A percentile compares a stretch with the other conserved stretches of the same genome.
Evolutionary conservation across 92 coral and sea anemone genomes (phyloP).

Genomic region (Hydrozoanthus gracilis): DNA sequence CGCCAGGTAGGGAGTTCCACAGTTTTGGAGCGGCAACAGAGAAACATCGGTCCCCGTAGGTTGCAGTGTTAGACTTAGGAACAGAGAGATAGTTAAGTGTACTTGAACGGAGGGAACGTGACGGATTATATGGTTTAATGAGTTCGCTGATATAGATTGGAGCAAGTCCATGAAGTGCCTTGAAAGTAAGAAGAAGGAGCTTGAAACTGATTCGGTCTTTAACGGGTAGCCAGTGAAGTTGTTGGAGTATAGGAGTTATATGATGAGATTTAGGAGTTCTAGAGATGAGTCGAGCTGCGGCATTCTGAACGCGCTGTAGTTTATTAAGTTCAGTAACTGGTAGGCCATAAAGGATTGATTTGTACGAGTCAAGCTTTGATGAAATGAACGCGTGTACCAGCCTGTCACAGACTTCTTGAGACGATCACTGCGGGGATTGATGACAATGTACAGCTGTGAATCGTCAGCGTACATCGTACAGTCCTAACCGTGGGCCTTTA

Average conservation of each 20-base stretch:
- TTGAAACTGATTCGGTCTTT: constrained; percentile 48
- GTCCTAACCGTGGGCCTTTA: constrained; percentile 38
- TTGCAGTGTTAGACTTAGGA: constrained; percentile 55
- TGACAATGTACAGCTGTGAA: constrained; percentile 33
- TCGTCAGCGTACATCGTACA: constrained; percentile 34
- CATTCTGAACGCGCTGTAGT: constrained; percentile 50
- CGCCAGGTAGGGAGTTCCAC: constrained; percentile 50
- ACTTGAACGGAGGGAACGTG: constrained; percentile 56
- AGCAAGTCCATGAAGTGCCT: constrained; percentile 59
- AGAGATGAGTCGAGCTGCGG: constrained; percentile 48
- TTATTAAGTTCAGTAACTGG: constrained; percentile 37
- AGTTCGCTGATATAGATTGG: constrained; percentile 54
- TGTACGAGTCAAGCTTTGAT: constrained; percentile 18
- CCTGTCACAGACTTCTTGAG: too few species aligned
- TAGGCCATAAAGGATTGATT: constrained; percentile 29
- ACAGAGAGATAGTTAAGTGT: constrained; percentile 48
- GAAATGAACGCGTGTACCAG: constrained; percentile 10
- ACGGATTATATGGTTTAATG: constrained; percentile 50
- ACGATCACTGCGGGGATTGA: constrained; percentile 41
- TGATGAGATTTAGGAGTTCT: constrained; percentile 37
- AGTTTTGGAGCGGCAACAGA: constrained; percentile 46
- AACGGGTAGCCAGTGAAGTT: constrained; percentile 55
- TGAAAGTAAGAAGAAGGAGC: constrained; percentile 47
- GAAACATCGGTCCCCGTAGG: constrained; percentile 54
- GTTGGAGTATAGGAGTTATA: constrained; percentile 44